Percentiles rank a stretch among this genome's conserved stretches.
phyloP scores from a whole-genome alignment of 2,888 invertebrate species.

The Oxytorus armatus region DNA sequence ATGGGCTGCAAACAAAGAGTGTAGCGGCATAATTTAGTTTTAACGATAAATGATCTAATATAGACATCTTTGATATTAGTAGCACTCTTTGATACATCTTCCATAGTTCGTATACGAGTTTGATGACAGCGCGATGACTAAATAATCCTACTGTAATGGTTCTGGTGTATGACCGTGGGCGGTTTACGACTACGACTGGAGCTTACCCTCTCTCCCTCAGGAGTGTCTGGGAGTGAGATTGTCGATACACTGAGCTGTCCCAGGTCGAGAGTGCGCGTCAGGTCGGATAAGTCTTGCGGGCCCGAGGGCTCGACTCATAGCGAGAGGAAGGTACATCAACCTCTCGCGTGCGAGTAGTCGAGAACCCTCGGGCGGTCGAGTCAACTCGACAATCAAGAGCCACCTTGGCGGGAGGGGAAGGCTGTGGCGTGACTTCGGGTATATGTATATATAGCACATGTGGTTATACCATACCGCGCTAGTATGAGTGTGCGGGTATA shows the following conservation, averaged over 20 bases:
- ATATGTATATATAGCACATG: too few relatives aligned
- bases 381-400: conserved; percentile 1
- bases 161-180: background rate
- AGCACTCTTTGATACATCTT: background rate
- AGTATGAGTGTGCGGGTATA: background rate
- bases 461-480: too few relatives aligned
- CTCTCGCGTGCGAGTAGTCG: conserved; percentile 6
- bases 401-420: too few relatives aligned
- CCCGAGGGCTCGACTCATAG: conserved; percentile 1
- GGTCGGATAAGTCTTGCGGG: background rate
- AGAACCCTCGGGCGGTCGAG: conserved; percentile 25
- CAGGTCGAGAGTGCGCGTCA: background rate
- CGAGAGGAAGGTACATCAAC: conserved; percentile 32
- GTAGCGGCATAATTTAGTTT: background rate
- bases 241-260: background rate
- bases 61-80: background rate
- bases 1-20: background rate
- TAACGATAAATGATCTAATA: background rate
- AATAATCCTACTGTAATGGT: background rate
- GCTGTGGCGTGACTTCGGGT: background rate
- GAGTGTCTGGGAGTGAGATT: background rate
- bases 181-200: background rate
- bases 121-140: background rate
- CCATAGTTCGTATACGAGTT: background rate
- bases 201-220: background rate